phyloP scores from a whole-genome alignment of 1,140 invertebrate genomes.

The Neuroterus valhalla region DNA sequence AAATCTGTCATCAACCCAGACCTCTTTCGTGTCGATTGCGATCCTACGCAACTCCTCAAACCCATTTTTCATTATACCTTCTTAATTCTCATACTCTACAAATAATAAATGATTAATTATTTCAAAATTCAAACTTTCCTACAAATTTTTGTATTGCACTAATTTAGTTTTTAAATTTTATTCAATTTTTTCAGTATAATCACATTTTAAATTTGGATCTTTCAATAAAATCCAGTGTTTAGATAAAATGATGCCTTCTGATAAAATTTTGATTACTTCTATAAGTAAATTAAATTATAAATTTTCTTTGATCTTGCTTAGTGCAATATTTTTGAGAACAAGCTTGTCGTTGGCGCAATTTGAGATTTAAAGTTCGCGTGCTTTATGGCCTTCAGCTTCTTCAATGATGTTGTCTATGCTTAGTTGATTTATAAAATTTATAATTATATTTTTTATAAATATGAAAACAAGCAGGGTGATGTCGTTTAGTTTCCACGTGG shows the following conservation, averaged over 20 bases:
- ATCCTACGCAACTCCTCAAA: not conserved
- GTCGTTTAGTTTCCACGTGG: not conserved
- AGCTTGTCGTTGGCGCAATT: constrained; percentile 15
- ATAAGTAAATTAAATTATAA: too few species aligned
- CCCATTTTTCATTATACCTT: not conserved
- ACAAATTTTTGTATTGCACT: not conserved
- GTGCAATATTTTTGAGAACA: not conserved
- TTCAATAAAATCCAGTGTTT: too few species aligned
- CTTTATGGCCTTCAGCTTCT: not conserved
- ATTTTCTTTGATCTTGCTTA: too few species aligned
- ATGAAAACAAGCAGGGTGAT: not conserved
- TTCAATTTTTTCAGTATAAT: too few species aligned
- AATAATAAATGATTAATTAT: not conserved
- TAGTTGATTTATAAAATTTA: not conserved
- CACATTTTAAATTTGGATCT: too few species aligned
- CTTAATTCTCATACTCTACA: not conserved
- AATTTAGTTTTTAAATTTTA: not conserved
- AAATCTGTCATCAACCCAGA: not conserved
- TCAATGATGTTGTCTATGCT: not conserved
- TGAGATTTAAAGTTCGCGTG: not conserved
- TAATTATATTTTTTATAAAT: not conserved
- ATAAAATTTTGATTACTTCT: too few species aligned
- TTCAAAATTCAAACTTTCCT: not conserved
- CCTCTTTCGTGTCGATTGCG: not conserved
- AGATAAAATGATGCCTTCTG: too few species aligned